A percentile compares a stretch with the other conserved stretches of the same genome.
Conservation (phyloP, 2,113 vertebrate species). For the Poeciliopsis retropinna region DNA sequence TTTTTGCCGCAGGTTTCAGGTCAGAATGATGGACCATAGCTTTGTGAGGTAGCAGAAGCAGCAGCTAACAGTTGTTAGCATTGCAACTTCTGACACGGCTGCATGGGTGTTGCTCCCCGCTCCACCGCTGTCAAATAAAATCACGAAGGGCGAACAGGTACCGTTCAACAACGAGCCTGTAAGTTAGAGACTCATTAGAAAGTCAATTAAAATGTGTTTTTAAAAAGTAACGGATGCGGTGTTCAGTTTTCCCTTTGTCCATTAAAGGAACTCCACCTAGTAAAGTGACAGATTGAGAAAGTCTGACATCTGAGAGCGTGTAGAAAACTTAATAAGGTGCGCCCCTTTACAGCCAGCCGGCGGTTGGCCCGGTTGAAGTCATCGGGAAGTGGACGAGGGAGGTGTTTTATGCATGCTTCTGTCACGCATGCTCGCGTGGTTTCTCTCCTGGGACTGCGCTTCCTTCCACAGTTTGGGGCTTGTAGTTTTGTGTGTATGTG, state of each 20-base stretch:
- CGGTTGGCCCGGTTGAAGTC: not conserved
- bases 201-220: not conserved
- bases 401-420: too few relatives aligned
- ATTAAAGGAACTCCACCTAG: slow-evolving; percentile 36
- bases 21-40: slow-evolving; percentile 46
- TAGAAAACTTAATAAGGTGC: slow-evolving; percentile 39
- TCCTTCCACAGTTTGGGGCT: too few relatives aligned
- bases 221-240: slow-evolving; percentile 19
- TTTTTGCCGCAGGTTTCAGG: slow-evolving; percentile 12
- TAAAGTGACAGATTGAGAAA: slow-evolving; percentile 75
- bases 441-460: not conserved
- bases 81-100: slow-evolving; percentile 40
- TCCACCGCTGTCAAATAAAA: slow-evolving; percentile 44
- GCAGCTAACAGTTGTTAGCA: slow-evolving; percentile 64
- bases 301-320: slow-evolving; percentile 73
- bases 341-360: not conserved
- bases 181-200: slow-evolving; percentile 2
- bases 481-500: too few relatives aligned
- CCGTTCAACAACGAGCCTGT: not conserved
- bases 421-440: too few relatives aligned
- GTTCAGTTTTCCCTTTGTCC: slow-evolving; percentile 24
- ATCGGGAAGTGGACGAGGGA: not conserved
- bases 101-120: slow-evolving; percentile 48
- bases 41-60: slow-evolving; percentile 29
- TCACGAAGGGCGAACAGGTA: slow-evolving; percentile 10